Conservation (phyloP, 2,888 invertebrate genomes). For the Archips xylosteana region DNA sequence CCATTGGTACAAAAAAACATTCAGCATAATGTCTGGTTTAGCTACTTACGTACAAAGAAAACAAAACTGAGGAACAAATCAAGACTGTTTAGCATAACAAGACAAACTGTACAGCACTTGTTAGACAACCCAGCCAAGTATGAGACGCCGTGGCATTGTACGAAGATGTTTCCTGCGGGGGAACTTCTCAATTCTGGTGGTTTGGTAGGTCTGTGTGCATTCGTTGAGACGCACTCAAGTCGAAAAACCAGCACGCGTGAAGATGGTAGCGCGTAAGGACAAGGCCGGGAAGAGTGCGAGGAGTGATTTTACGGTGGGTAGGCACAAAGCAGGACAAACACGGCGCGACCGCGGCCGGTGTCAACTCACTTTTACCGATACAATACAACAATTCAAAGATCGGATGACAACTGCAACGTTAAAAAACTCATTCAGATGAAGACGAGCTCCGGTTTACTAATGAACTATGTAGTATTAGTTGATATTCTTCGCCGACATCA, state of each 20-base stretch:
- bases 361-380: slow-evolving; percentile 24
- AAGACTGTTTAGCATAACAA: slow-evolving; percentile 66
- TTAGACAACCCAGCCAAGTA: slow-evolving; percentile 62
- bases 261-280: slow-evolving; percentile 60
- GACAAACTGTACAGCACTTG: slow-evolving; percentile 64
- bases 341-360: slow-evolving; percentile 42
- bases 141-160: slow-evolving; percentile 48
- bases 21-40: slow-evolving; percentile 25
- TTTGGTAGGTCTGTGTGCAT: slow-evolving; percentile 62
- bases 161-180: slow-evolving; percentile 47
- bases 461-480: slow-evolving; percentile 28
- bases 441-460: slow-evolving; percentile 36
- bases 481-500: slow-evolving; percentile 34
- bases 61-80: slow-evolving; percentile 64
- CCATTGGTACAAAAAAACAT: slow-evolving; percentile 8
- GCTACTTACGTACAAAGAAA: slow-evolving; percentile 50
- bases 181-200: slow-evolving; percentile 54
- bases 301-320: slow-evolving; percentile 74
- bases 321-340: slow-evolving; percentile 48
- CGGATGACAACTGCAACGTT: slow-evolving; percentile 27
- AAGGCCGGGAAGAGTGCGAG: slow-evolving; percentile 70
- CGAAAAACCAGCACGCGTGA: slow-evolving; percentile 75
- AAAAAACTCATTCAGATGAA: slow-evolving; percentile 17
- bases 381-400: slow-evolving; percentile 13
- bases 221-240: slow-evolving; percentile 70